Conservation (phyloP, 1,140 invertebrate species). For the Pogonomyrmex californicus region DNA sequence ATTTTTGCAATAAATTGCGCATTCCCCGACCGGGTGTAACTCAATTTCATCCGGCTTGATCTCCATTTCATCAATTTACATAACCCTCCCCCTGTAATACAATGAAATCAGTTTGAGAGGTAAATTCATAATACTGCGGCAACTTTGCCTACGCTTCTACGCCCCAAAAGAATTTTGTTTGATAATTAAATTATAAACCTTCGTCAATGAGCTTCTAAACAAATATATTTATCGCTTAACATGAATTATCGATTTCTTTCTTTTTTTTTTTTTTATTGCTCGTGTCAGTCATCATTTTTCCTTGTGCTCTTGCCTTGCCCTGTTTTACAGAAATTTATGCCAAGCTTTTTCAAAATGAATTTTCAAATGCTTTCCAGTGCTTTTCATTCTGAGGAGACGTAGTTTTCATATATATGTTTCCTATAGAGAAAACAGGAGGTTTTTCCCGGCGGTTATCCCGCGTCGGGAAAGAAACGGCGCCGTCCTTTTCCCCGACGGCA, state of each 20-base stretch:
- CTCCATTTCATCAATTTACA: constrained; percentile 65
- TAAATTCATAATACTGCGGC: constrained; percentile 60
- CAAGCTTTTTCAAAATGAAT: not conserved
- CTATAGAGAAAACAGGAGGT: not conserved
- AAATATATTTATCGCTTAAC: not conserved
- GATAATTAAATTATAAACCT: constrained; percentile 48
- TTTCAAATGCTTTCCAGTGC: not conserved
- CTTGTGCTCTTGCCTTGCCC: not conserved
- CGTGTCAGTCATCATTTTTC: not conserved
- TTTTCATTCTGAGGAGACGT: not conserved
- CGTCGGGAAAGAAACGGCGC: constrained; percentile 11
- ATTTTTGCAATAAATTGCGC: constrained; percentile 64
- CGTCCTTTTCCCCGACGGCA: constrained; percentile 46
- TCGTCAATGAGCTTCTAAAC: not conserved
- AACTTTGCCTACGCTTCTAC: constrained; percentile 37
- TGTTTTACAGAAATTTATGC: not conserved
- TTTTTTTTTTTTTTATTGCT: not conserved
- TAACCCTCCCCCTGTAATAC: constrained; percentile 57
- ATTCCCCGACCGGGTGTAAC: constrained; percentile 53
- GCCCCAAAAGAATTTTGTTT: constrained; percentile 54
- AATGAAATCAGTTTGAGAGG: constrained; percentile 64
- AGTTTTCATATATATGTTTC: not conserved
- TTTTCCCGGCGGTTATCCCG: constrained; percentile 29
- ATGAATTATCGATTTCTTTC: not conserved
- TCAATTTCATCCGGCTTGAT: constrained; percentile 62